Conservation (phyloP, 2,888 invertebrate genomes). For the Eremobia ochroleuca region DNA sequence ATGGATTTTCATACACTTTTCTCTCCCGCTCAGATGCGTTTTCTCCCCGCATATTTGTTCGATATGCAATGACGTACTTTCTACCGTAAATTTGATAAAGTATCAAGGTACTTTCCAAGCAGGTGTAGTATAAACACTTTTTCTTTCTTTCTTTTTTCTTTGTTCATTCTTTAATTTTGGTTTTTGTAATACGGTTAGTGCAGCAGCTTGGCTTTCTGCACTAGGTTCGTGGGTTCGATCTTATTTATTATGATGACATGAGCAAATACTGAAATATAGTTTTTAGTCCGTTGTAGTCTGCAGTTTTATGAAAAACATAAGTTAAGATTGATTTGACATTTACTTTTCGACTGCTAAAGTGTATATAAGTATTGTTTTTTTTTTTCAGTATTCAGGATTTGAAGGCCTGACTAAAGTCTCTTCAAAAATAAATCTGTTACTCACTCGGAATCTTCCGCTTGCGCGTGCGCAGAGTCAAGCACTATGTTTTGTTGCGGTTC, state of each 20-base stretch:
- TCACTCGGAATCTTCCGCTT: conserved; percentile 69
- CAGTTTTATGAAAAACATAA: not conserved
- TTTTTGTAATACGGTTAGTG: not conserved
- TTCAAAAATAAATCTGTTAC: conserved; percentile 45
- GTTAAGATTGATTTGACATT: not conserved
- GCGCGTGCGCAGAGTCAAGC: conserved; percentile 64
- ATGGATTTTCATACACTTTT: no score
- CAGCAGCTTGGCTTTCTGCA: not conserved
- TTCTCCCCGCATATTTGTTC: no score
- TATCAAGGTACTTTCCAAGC: no score
- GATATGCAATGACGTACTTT: no score
- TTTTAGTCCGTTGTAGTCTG: not conserved
- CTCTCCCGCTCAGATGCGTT: no score
- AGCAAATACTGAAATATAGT: not conserved
- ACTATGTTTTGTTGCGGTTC: conserved; percentile 56
- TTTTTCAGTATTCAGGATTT: not conserved
- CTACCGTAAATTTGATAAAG: no score
- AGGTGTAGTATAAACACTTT: no score
- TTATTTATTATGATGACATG: not conserved
- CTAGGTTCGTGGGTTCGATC: not conserved
- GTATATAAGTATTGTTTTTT: not conserved
- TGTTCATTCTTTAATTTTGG: no score
- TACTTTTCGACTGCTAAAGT: not conserved
- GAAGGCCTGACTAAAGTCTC: conserved; percentile 31
- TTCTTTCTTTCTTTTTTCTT: no score